phyloP scores from a whole-genome alignment of 1,140 invertebrate genomes.

The Bombus superbus region DNA sequence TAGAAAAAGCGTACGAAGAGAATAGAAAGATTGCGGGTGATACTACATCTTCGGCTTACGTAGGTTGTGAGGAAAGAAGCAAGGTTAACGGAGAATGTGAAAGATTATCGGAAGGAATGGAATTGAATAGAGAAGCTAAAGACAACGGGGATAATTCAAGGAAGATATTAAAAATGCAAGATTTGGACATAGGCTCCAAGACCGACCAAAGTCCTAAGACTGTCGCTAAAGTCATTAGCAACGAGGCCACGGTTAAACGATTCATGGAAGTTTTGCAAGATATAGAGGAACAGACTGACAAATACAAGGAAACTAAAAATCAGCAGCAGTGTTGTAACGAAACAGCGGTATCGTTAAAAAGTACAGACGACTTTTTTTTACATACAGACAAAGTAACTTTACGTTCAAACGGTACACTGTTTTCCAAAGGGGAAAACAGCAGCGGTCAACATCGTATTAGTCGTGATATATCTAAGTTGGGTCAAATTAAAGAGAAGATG shows the following conservation, averaged over 20 bases:
- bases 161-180: neutral
- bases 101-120: neutral
- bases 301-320: neutral
- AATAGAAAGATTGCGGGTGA: too few species aligned
- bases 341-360: neutral
- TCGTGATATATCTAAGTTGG: neutral
- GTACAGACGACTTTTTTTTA: slow-evolving; percentile 70
- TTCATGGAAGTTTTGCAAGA: slow-evolving; percentile 70
- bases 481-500: neutral
- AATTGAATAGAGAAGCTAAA: neutral
- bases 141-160: neutral
- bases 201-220: neutral
- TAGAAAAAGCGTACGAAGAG: neutral
- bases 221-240: slow-evolving; percentile 15
- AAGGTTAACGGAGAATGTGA: neutral
- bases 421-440: neutral
- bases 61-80: neutral
- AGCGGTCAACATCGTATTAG: too few species aligned
- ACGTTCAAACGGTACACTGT: too few species aligned
- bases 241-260: slow-evolving; percentile 71
- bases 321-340: too few species aligned
- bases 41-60: too few species aligned
- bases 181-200: neutral
- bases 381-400: neutral
- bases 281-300: neutral